Evolutionary conservation across 2,888 invertebrate species (phyloP), one percentile per base, ranked within the genome.

Genomic region (Hirudinaria manillensis): DNA sequence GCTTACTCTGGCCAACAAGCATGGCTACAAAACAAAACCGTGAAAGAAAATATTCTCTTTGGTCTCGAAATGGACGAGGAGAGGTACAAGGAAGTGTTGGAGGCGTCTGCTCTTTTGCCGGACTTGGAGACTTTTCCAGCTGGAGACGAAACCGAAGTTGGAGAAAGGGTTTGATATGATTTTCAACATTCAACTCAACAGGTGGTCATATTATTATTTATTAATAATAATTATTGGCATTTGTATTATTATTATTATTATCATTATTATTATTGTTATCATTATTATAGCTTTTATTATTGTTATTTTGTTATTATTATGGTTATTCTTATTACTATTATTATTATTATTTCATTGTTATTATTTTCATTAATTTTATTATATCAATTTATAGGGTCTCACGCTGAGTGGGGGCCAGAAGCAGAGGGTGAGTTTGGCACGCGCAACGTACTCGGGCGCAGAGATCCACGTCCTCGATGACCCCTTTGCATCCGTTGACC

Each of bases 361-460:
- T 61, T 61, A 1, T n/a, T 61, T 7, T 24, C n/a, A 10, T 61
- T 7, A 16, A 16, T 61, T 3, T 29, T 6, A 16, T 61, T 24
- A 27, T 61, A 27, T 61, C 19, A 61, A 16, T 61, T 61, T 61
- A 3, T 61, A 75, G 55, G 70, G 68, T 2, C 21, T 13, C 24
- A 75, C 55, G n/a, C 53, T 77, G 65, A 75, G 75, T 68, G 77
- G 77, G 21, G 77, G 77, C 7, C 77, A 77, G 75, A 77, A 76
- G 72, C 77, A 77, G 75, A 53, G 77, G 45, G 72, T 77, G 32
- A 53, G 74, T 51, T 29, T 77, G 55, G 77, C 77, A 6, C 56
- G 77, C 27, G 75, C 67, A 1, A 38, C 29, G 1, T 73, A 65
- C 65, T 34, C 34, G 1, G 34, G 32, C 3, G 61, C 65, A 19